phyloP scores from a whole-genome alignment of 2,888 invertebrate genomes.

The Escarpia spicata region DNA sequence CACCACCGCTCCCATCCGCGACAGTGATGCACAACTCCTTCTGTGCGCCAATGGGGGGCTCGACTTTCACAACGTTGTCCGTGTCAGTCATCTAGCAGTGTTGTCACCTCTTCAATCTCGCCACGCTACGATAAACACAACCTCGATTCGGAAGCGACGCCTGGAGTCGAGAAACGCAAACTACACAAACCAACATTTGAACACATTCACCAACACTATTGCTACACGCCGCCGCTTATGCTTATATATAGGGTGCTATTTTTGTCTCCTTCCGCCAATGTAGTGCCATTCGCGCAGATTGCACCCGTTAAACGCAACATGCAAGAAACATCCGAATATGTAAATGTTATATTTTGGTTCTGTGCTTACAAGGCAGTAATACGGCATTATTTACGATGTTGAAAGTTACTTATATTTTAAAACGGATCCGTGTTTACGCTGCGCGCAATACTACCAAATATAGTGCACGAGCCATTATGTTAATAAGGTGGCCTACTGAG shows the following conservation, averaged over 20 bases:
- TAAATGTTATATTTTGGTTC: background rate
- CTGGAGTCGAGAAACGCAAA: constrained; percentile 12
- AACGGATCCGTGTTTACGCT: background rate
- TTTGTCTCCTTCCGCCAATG: background rate
- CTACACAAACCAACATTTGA: background rate
- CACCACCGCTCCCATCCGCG: background rate
- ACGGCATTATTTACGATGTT: background rate
- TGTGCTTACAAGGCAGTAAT: background rate
- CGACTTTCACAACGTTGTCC: background rate
- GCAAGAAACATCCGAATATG: background rate
- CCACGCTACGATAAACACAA: constrained; percentile 16
- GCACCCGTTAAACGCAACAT: background rate
- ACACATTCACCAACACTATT: background rate
- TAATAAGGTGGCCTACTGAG: background rate
- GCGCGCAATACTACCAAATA: background rate
- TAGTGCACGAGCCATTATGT: constrained; percentile 5
- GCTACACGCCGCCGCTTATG: background rate
- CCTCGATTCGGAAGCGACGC: constrained; percentile 6
- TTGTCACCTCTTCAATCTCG: constrained; percentile 5
- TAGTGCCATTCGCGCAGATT: background rate
- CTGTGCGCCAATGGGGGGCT: background rate
- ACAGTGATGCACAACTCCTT: background rate
- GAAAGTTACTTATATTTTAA: background rate
- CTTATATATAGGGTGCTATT: background rate
- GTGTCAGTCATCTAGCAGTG: constrained; percentile 10